Percentiles rank a stretch among this genome's conserved stretches.
Evolutionary conservation across 2,888 invertebrate species (phyloP).

Genomic region (Camptogramma bilineatum): DNA sequence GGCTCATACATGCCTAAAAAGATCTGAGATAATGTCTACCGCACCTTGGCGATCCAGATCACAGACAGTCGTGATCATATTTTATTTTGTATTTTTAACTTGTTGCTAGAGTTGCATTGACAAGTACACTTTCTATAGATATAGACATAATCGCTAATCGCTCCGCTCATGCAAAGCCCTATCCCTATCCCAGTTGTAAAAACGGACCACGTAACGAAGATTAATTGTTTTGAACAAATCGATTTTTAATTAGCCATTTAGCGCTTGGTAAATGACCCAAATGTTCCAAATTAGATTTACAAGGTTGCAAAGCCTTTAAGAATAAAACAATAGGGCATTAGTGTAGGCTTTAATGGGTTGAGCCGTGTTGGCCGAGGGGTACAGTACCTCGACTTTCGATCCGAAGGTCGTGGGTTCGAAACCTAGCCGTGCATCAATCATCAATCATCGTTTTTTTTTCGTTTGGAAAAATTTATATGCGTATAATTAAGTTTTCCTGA

Average conservation of each 20-base stretch:
- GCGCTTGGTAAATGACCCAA: conserved; percentile 36
- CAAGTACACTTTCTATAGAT: no score
- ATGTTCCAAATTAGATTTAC: conserved; percentile 30
- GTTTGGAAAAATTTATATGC: not conserved
- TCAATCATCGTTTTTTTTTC: no score
- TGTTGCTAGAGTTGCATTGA: no score
- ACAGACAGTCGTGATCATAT: no score
- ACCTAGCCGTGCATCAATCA: not conserved
- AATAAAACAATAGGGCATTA: conserved; percentile 27
- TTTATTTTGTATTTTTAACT: no score
- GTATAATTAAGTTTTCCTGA: no score
- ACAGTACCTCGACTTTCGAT: no score
- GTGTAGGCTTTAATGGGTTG: conserved; percentile 9
- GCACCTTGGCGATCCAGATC: no score
- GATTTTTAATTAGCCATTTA: conserved; percentile 60
- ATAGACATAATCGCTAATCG: not conserved
- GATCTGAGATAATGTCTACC: no score
- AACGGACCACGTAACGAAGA: conserved; percentile 55
- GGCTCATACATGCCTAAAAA: no score
- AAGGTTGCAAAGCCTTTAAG: conserved; percentile 30
- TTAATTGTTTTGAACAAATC: conserved; percentile 59
- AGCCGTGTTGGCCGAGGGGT: no score
- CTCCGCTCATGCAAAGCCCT: conserved; percentile 8
- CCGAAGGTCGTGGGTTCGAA: no score
- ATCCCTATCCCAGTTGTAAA: conserved; percentile 33